Evolutionary conservation across 2,797 vertebrate genomes (phyloP), one percentile per base, ranked within the genome.

Genomic region (Muscicapa striata): DNA sequence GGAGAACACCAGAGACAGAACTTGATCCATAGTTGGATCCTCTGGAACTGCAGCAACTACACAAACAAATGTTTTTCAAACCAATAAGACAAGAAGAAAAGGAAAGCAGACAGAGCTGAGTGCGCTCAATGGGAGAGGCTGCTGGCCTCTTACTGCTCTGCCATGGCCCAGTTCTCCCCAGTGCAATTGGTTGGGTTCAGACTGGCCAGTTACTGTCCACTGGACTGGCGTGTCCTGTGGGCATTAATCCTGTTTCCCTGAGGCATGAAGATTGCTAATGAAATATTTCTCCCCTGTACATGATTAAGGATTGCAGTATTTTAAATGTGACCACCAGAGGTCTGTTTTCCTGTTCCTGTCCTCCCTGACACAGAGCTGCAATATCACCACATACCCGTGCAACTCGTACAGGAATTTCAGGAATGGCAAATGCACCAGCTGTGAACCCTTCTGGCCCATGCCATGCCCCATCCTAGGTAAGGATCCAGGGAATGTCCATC

Each of bases 261-360:
- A 67, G 34, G 36, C 48, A 4, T 1, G 7, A 77, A 21, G 19
- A n/a, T 38, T 55, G 7, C 82, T 97, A 95, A 95, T 49, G 5
- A 72, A 69, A 8, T 51, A n/a, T 87, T 94, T 91, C 61, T 95
- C 57, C 91, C 69, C 85, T 82, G 22, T 86, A 62, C 62, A 4
- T 15, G 22, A 70, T 62, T 23, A 96, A 99, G 99, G 99, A 84
- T 96, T 98, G 94, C 97, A 98, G 11, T 99, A 98, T 95, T 98
- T 99, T 70, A 99, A 99, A 94, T 99, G 99, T 27, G 98, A 98
- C 97, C 99, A 99, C 97, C 99, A 99, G 98, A 98, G 99, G 95
- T 99, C 99, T 2, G 98, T 99, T 85, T 97, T 98, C 43, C 98
- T 99, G 70, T 99, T 98, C 97, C 87, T 99, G 87, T 98, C 98